These are phyloP conservation scores for Melanotus villosus DNA, from an alignment of 2,888 invertebrate species.

Conservation along the genomic window DNA sequence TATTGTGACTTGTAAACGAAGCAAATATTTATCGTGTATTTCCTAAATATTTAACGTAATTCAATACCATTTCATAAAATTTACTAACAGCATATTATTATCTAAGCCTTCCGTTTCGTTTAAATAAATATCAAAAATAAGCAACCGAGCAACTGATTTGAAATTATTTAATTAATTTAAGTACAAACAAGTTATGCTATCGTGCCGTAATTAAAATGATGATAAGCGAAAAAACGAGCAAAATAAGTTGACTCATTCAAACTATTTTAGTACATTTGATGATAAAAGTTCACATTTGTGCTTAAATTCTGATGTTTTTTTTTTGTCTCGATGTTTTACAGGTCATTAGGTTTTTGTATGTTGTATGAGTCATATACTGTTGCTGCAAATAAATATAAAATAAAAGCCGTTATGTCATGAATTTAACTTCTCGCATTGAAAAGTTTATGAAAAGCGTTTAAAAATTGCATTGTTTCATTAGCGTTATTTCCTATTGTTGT, in stretches of 20 bases:
- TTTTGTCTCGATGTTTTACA: slow-evolving; percentile 2
- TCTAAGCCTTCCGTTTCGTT: too few relatives aligned
- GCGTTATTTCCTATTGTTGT: background rate
- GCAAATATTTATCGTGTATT: too few relatives aligned
- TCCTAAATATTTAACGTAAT: too few relatives aligned
- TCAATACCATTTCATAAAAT: too few relatives aligned
- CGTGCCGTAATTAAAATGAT: background rate
- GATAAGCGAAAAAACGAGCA: slow-evolving; percentile 4
- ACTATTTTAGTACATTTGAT: background rate
- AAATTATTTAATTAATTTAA: too few relatives aligned
- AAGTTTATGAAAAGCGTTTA: background rate
- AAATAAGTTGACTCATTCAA: slow-evolving; percentile 4
- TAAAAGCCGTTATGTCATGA: slow-evolving; percentile 13
- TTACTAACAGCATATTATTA: too few relatives aligned
- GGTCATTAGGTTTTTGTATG: slow-evolving; percentile 18
- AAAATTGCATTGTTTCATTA: slow-evolving; percentile 1
- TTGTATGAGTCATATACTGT: slow-evolving; percentile 2
- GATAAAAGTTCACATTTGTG: background rate
- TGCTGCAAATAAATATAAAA: slow-evolving; percentile 6
- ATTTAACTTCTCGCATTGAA: background rate
- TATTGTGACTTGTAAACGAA: too few relatives aligned
- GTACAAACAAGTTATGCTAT: background rate
- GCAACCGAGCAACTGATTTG: too few relatives aligned
- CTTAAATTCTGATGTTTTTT: background rate
- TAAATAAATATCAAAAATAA: too few relatives aligned